Evolutionary conservation across 1,140 invertebrate genomes (phyloP), one percentile per base, ranked within the genome.

Genomic region (Reticulitermes speratus): DNA sequence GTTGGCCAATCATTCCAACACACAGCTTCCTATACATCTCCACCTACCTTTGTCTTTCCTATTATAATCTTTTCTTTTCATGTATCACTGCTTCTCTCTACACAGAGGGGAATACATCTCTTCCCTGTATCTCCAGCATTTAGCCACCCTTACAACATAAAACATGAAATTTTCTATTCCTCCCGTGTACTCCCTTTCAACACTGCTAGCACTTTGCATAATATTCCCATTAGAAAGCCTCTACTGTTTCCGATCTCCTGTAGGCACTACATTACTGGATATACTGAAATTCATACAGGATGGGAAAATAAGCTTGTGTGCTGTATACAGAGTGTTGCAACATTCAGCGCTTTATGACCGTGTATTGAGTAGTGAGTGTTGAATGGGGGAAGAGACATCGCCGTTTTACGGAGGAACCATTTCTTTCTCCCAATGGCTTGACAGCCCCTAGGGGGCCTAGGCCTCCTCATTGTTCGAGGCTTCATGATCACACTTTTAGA

Each of bases 91-190:
- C 59, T 75, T 75, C 14, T 75, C 65, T 75, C 25, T 75, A 75
- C 65, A 75, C 65, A 25, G 6, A n/a, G 65, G 8, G n/a, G n/a
- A 9, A 11, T 25, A n/a, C n/a, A 16, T 75, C n/a, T 16, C 65
- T 30, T 65, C 59, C 19, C 16, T 2, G 65, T 75, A 75, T 75
- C 65, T 30, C n/a, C 65, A 75, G n/a, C 7, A 75, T 30, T 75
- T 75, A 75, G 65, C 65, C 65, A 75, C 65, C 65, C 65, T 75
- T 75, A 30, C 65, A 75, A 75, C 65, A 30, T 75, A 75, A n/a
- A 75, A 75, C 65, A 75, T 75, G 65, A 6, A n/a, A 75, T 75
- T 75, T 75, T 75, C 25, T 75, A n/a, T 75, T 75, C 65, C n/a
- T 65, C n/a, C 65, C 65, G 30, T 75, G n/a, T 9, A 75, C n/a